phyloP scores from a whole-genome alignment of 2,888 invertebrate species.

The Apocheima hispidaria region DNA sequence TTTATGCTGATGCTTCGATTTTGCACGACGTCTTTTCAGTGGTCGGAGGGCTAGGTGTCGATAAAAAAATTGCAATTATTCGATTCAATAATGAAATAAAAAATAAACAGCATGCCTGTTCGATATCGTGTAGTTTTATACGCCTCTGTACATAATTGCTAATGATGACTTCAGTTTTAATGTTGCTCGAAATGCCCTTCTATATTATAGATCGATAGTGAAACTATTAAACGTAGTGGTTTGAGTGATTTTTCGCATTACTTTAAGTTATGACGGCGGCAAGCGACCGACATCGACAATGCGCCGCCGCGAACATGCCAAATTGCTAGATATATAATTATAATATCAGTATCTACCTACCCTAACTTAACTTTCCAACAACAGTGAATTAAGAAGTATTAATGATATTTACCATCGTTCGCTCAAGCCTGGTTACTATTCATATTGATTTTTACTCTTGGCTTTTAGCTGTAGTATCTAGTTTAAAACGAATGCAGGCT shows the following conservation, averaged over 20 bases:
- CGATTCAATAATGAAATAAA: constrained; percentile 58
- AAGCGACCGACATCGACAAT: constrained; percentile 54
- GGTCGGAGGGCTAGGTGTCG: constrained; percentile 33
- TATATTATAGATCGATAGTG: constrained; percentile 82
- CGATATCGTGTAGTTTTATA: constrained; percentile 74
- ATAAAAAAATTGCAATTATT: constrained; percentile 47
- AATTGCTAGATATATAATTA: constrained; percentile 57
- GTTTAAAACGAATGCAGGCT: constrained; percentile 26
- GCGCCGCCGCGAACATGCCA: constrained; percentile 71
- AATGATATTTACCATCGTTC: constrained; percentile 17
- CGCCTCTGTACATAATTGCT: constrained; percentile 76
- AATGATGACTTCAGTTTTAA: constrained; percentile 72
- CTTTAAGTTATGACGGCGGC: constrained; percentile 69
- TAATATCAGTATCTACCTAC: constrained; percentile 27
- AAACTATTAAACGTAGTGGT: constrained; percentile 70
- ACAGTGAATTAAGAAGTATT: constrained; percentile 26
- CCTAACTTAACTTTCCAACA: constrained; percentile 36
- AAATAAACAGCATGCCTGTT: constrained; percentile 71
- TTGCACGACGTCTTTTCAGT: constrained; percentile 68
- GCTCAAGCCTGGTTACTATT: constrained; percentile 1
- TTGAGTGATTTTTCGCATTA: constrained; percentile 77
- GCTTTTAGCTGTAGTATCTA: constrained; percentile 1
- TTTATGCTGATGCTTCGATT: constrained; percentile 72
- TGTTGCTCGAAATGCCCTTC: constrained; percentile 78
- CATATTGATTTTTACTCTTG: constrained; percentile 15